Base-by-base conservation (phyloP, 2,888 invertebrate species). In the Phalera bucephala region DNA sequence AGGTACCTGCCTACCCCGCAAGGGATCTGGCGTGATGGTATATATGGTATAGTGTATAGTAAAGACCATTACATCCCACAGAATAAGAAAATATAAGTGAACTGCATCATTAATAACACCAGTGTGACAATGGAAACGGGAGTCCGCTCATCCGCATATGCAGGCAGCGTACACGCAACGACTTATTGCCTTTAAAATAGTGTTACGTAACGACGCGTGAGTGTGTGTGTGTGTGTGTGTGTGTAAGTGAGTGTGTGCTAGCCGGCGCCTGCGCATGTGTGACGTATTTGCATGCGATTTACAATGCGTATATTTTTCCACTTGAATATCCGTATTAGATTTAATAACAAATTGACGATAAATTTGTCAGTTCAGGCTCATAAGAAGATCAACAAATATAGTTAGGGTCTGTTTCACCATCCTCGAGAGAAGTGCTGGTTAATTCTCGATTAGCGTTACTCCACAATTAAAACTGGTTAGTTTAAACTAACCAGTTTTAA, bases 121-220 rank as follows among this genome's bases (percentile, higher is more conserved):
- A 40, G 40, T 33, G 23, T 9, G 27, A 61, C 64, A 79, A 73
- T 79, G 85, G 76, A 72, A 31, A 77, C 74, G 44, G 2, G 6
- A 21, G 22, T 9, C 33, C 43, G 45, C 29, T 40, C 48, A 33
- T 48, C 50, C 49, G 51, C 47, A 64, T 62, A 76, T 73, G 75
- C 74, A 62, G 51, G 62, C 58, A 62, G 52, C 73, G 72, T 71
- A 68, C 72, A 65, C 46, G 61, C 64, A 72, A 72, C 74, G 72
- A 70, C 76, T 70, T 78, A 77, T 74, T 75, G 74, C 74, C 69
- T 80, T 69, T 74, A 76, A 73, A 74, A 72, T 68, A 59, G 53
- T 65, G 71, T 83, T 80, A 79, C 77, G 73, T 71, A 79, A 79
- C 36, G 33, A 36, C 33, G 37, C 21, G 0, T 31, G 36, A 36